A percentile compares a stretch with the other conserved stretches of the same genome.
Conservation (phyloP, 2,797 vertebrate genomes). For the Urophycis tenuis region DNA sequence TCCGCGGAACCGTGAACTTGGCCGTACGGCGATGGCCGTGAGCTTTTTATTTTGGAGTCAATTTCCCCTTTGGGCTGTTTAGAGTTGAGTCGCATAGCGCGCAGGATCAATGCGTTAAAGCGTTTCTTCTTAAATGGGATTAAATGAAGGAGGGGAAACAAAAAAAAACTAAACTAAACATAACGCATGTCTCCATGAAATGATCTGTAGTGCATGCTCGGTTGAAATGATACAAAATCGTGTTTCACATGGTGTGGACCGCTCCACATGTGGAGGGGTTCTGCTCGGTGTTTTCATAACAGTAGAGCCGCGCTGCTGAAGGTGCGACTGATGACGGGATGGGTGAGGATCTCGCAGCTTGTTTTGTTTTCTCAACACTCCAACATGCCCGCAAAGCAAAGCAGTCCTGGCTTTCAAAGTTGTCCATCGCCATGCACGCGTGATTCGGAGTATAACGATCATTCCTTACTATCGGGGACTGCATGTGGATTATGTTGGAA, state of each 20-base stretch:
- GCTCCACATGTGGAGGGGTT: neutral
- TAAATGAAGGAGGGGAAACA: neutral
- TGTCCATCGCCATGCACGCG: neutral
- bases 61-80: neutral
- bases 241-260: neutral
- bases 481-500: neutral
- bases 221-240: too few relatives aligned
- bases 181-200: too few relatives aligned
- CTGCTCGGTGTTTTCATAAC: too few relatives aligned
- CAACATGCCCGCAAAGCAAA: neutral
- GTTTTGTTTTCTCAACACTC: neutral
- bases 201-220: too few relatives aligned
- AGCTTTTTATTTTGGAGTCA: conserved; percentile 4
- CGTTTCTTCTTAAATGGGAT: neutral
- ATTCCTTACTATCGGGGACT: too few relatives aligned
- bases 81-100: neutral
- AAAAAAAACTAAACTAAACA: too few relatives aligned
- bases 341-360: neutral
- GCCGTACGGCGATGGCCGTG: conserved; percentile 25
- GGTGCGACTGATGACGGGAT: neutral
- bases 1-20: conserved; percentile 52
- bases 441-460: neutral
- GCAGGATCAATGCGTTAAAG: neutral
- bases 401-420: neutral
- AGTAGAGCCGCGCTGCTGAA: too few relatives aligned